phyloP scores from a whole-genome alignment of 92 coral and sea anemone species.

The Bergia puertoricense region DNA sequence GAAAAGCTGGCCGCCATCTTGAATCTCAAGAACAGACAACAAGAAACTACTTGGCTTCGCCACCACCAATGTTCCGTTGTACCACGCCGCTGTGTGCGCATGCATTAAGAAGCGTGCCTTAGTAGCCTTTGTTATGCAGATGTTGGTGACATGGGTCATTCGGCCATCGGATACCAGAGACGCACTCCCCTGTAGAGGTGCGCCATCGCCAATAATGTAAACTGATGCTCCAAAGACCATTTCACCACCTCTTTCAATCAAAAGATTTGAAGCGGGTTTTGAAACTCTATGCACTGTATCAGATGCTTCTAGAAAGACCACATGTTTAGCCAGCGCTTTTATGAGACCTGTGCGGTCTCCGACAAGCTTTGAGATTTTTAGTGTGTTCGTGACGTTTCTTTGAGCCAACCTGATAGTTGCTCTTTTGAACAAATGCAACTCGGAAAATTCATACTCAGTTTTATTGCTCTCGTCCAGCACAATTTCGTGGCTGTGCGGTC shows the following conservation, averaged over 20 bases:
- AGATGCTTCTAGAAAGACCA: constrained; percentile 58
- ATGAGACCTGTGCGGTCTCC: constrained; percentile 69
- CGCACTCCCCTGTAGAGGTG: constrained; percentile 36
- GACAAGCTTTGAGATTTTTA: constrained; percentile 47
- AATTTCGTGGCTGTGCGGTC: constrained; percentile 45
- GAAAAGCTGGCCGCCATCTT: constrained; percentile 61
- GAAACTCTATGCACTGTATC: constrained; percentile 62
- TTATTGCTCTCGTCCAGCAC: constrained; percentile 51
- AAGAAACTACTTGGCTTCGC: constrained; percentile 52
- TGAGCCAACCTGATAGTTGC: constrained; percentile 49
- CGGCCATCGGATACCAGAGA: constrained; percentile 65
- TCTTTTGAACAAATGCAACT: constrained; percentile 46
- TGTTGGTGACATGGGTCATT: constrained; percentile 58
- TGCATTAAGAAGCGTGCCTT: constrained; percentile 43
- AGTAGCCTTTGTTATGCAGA: constrained; percentile 47
- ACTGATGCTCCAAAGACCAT: constrained; percentile 63
- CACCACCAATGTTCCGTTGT: constrained; percentile 48
- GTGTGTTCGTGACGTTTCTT: constrained; percentile 27
- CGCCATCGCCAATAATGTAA: constrained; percentile 60
- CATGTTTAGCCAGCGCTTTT: constrained; percentile 52
- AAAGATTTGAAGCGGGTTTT: constrained; percentile 58
- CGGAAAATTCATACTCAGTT: constrained; percentile 54
- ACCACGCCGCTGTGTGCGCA: constrained; percentile 57
- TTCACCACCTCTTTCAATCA: constrained; percentile 53
- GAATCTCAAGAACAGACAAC: constrained; percentile 62